These are phyloP conservation scores for Diarsia dahlii DNA, from an alignment of 2,888 invertebrate genomes.

Conservation along the genomic window DNA sequence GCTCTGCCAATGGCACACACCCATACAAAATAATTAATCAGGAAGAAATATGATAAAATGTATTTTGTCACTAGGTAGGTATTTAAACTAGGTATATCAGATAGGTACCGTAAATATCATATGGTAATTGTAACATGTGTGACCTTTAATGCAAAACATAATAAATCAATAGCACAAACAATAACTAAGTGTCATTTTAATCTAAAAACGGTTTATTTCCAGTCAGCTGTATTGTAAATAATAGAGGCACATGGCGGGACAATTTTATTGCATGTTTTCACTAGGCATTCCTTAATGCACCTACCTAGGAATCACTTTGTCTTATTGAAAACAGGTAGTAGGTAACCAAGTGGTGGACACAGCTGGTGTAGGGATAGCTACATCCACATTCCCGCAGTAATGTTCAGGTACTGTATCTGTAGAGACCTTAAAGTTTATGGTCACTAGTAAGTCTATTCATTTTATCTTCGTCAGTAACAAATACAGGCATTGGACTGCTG, in stretches of 20 bases:
- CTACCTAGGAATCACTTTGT: not conserved
- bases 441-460: not conserved
- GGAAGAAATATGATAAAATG: not conserved
- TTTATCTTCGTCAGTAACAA: not conserved
- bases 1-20: not conserved
- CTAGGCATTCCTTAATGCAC: not conserved
- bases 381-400: not conserved
- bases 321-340: not conserved
- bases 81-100: not conserved
- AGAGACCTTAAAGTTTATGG: not conserved
- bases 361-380: not conserved
- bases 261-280: not conserved
- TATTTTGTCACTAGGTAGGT: not conserved
- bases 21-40: not conserved
- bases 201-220: slow-evolving; percentile 22
- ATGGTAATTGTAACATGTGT: not conserved
- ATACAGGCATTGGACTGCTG: not conserved
- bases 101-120: not conserved
- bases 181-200: not conserved
- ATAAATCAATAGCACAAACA: slow-evolving; percentile 10
- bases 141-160: not conserved
- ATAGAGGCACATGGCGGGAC: not conserved
- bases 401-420: not conserved
- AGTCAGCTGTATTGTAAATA: slow-evolving; percentile 3
- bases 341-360: not conserved